Evolutionary conservation across 2,888 invertebrate species (phyloP).

Genomic region (Halictus ligatus): DNA sequence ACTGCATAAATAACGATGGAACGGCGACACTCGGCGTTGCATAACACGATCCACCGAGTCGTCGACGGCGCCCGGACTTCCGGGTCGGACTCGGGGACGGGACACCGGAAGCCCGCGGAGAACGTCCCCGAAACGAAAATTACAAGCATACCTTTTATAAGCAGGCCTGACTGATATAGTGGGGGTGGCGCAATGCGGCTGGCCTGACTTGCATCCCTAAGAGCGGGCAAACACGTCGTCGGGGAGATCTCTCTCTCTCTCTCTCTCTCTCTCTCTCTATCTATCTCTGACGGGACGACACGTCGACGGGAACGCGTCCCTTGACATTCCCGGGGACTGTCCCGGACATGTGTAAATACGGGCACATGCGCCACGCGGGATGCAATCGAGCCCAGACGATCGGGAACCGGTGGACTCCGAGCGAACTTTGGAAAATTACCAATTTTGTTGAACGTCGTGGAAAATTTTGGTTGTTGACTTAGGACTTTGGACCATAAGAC

Average conservation of each 20-base stretch:
- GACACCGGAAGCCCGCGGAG: constrained; percentile 26
- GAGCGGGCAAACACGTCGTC: constrained; percentile 55
- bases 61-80: constrained; percentile 41
- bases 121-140: constrained; percentile 50
- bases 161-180: constrained; percentile 64
- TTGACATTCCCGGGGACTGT: not conserved
- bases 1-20: constrained; percentile 12
- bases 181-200: constrained; percentile 73
- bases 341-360: constrained; percentile 9
- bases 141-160: constrained; percentile 66
- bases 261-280: constrained; percentile 38
- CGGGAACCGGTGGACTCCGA: constrained; percentile 31
- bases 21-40: constrained; percentile 19
- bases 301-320: constrained; percentile 4
- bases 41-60: constrained; percentile 41
- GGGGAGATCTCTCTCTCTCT: constrained; percentile 39
- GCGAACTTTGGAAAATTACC: too few relatives aligned
- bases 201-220: constrained; percentile 67
- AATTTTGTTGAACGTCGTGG: too few relatives aligned
- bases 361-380: not conserved
- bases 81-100: constrained; percentile 31
- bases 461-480: too few relatives aligned
- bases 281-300: not conserved
- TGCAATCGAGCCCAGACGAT: not conserved
- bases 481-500: too few relatives aligned